phyloP scores from a whole-genome alignment of 2,888 invertebrate species.

The Eilema caniola region DNA sequence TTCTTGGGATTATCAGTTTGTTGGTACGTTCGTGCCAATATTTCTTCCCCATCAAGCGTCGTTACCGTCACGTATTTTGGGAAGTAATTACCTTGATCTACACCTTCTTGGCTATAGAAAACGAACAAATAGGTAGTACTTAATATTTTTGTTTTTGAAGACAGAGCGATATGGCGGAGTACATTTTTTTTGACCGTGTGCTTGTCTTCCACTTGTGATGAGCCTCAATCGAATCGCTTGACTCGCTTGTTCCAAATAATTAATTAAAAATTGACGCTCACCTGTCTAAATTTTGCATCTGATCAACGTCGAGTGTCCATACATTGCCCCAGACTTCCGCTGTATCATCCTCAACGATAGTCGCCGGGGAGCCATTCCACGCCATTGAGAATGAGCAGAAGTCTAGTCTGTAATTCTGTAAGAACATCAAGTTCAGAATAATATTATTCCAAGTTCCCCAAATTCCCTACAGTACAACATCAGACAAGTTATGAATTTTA shows the following conservation, averaged over 20 bases:
- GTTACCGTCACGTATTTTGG: constrained; percentile 86
- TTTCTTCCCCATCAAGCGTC: constrained; percentile 73
- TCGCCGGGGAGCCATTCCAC: constrained; percentile 93
- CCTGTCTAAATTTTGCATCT: constrained; percentile 88
- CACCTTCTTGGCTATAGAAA: constrained; percentile 89
- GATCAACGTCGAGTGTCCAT: constrained; percentile 88
- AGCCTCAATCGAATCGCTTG: too few relatives aligned
- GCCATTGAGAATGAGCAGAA: constrained; percentile 84
- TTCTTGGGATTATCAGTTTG: constrained; percentile 5
- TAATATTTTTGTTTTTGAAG: too few relatives aligned
- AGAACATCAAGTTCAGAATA: background rate
- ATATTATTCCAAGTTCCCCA: background rate
- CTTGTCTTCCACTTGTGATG: too few relatives aligned
- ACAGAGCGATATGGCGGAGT: too few relatives aligned
- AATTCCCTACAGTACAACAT: background rate
- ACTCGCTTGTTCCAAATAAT: background rate
- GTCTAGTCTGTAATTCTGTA: constrained; percentile 89
- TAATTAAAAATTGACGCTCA: constrained; percentile 60
- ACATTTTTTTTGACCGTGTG: too few relatives aligned
- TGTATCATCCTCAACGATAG: constrained; percentile 88
- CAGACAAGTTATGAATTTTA: background rate
- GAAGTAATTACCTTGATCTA: constrained; percentile 87
- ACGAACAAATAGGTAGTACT: background rate
- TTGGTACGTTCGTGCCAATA: constrained; percentile 87
- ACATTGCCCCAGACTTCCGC: constrained; percentile 89